Evolutionary conservation across 2,113 vertebrate species (phyloP), one percentile per base, ranked within the genome.

Genomic region (Cichladusa arquata): DNA sequence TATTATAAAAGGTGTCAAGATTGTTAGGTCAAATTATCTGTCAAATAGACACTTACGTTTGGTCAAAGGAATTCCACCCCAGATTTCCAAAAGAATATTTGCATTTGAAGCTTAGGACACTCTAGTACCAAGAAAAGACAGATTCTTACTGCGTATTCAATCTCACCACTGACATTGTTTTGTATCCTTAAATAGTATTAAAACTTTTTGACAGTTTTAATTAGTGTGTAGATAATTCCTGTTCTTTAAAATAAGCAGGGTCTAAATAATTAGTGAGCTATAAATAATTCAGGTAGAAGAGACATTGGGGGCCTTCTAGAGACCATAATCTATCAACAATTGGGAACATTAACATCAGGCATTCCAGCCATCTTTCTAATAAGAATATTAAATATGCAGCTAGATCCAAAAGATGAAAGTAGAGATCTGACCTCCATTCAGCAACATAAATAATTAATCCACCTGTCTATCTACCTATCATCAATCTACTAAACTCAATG

Each of bases 381-480:
- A 92, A 83, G 24, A 47, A 11, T 64, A 86, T 93, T 90, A 92
- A 95, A 92, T 84, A 86, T 91, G 60, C 51, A 94, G 38, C 14
- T 48, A 92, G 40, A 74, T 80, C 36, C 72, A 70, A 90, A 77
- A 70, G 33, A 86, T 58, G 34, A 70, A 93, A 92, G 60, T 38
- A 83, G 56, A 83, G 25, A 83, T 70, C 82, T 88, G 42, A 74
- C 72, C 64, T 93, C 72, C 34, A 78, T 88, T 92, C 82, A 91
- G 64, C 31, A 83, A 51, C 29, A 86, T 92, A 80, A 95, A 96
- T 91, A 91, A 78, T 95, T 84, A 88, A 93, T 84, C 6, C 12
- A n/a, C 45, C 76, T 91, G 42, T 91, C 82, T 92, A 73, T 72
- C 76, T 72, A 82, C 38, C 29, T 74, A 79, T 81, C 48, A 62